These are phyloP conservation scores for Pseudochirops cupreus DNA, from an alignment of 2,797 vertebrate genomes.

Conservation along the genomic window DNA sequence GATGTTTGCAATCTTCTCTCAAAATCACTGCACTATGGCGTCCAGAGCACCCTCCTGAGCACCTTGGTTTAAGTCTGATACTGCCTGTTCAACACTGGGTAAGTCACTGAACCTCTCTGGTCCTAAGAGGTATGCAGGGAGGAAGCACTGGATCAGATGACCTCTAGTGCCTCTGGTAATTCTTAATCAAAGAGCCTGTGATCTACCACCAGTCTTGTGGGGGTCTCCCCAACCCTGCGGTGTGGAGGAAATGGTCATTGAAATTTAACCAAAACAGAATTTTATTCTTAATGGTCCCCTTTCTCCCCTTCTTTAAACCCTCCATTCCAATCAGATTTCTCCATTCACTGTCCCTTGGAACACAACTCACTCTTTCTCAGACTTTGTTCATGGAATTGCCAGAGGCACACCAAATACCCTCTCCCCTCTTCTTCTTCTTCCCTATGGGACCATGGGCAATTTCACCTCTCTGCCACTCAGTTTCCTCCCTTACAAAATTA, in stretches of 20 bases:
- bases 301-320: not conserved
- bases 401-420: not conserved
- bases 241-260: not conserved
- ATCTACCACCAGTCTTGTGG: not conserved
- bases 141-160: not conserved
- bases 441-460: not conserved
- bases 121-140: not conserved
- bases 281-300: not conserved
- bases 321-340: not conserved
- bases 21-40: not conserved
- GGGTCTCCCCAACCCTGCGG: not conserved
- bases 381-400: not conserved
- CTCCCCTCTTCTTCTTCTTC: not conserved
- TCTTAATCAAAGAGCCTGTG: not conserved
- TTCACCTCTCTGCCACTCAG: not conserved
- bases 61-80: not conserved
- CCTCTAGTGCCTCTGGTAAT: not conserved
- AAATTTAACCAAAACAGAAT: not conserved
- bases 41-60: not conserved
- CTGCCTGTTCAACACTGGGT: not conserved
- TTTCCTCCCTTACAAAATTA: not conserved
- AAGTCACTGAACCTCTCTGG: not conserved
- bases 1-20: not conserved
- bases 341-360: not conserved
- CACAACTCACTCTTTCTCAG: not conserved